These are phyloP conservation scores for Venturia canescens DNA, from an alignment of 1,140 invertebrate species.

Conservation along the genomic window DNA sequence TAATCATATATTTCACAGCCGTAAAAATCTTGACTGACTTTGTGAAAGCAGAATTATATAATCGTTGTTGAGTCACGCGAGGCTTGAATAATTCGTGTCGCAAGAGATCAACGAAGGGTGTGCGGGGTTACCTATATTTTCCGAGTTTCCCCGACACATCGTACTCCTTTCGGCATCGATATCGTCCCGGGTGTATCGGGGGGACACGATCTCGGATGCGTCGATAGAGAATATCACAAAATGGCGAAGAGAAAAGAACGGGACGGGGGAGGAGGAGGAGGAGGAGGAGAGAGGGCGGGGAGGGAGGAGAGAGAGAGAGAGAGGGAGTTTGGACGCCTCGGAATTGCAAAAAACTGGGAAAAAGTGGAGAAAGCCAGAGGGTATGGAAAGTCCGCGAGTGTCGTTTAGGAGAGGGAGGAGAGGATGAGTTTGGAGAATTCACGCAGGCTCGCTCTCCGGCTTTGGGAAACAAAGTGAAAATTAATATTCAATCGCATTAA, in stretches of 20 bases:
- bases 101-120: too few species aligned
- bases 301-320: not conserved
- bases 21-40: too few species aligned
- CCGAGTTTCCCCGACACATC: too few species aligned
- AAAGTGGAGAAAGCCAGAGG: conserved; percentile 18
- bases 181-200: conserved; percentile 19
- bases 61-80: too few species aligned
- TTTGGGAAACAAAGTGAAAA: conserved; percentile 70
- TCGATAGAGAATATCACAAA: conserved; percentile 24
- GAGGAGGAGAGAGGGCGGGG: too few species aligned
- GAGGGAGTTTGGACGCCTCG: conserved; percentile 20
- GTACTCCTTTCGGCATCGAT: conserved; percentile 44
- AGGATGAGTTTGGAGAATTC: not conserved
- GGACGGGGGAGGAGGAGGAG: not conserved
- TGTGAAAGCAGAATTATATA: too few species aligned
- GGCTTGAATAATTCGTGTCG: too few species aligned
- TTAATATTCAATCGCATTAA: conserved; percentile 76
- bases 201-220: conserved; percentile 39
- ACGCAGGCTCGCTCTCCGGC: conserved; percentile 49
- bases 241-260: not conserved
- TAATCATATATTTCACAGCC: too few species aligned
- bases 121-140: too few species aligned
- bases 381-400: not conserved
- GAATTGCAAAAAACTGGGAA: conserved; percentile 42
- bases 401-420: not conserved